These are phyloP conservation scores for Poeciliopsis prolifica DNA, from an alignment of 2,113 vertebrate genomes.

Conservation along the genomic window DNA sequence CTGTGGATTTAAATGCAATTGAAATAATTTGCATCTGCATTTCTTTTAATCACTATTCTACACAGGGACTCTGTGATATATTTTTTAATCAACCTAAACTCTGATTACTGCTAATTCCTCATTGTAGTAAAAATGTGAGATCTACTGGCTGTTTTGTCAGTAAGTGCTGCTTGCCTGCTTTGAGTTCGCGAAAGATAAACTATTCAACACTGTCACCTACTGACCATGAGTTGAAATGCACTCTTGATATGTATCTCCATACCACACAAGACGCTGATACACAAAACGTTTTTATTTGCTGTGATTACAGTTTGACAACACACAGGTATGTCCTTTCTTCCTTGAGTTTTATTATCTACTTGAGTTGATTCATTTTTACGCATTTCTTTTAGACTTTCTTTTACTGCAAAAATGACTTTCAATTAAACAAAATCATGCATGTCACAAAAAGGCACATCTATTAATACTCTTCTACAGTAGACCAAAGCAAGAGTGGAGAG, in stretches of 20 bases:
- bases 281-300: conserved; percentile 81
- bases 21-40: no score
- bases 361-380: conserved; percentile 60
- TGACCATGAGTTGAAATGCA: conserved; percentile 38
- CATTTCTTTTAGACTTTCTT: conserved; percentile 42
- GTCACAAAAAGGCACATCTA: conserved; percentile 78
- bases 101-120: not conserved
- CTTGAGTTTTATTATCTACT: conserved; percentile 64
- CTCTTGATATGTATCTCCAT: conserved; percentile 21
- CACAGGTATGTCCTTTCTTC: conserved; percentile 67
- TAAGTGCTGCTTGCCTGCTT: not conserved
- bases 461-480: conserved; percentile 70
- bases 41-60: not conserved
- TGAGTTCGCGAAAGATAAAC: not conserved
- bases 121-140: not conserved
- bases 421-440: conserved; percentile 72
- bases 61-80: not conserved
- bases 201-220: conserved; percentile 35
- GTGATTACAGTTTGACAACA: conserved; percentile 71
- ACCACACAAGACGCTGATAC: conserved; percentile 62
- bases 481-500: conserved; percentile 51
- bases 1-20: no score
- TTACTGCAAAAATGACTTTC: conserved; percentile 63
- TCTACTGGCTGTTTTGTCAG: not conserved
- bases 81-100: not conserved